These are phyloP conservation scores for Ciconia nigra DNA, from an alignment of 2,797 vertebrate species.

Conservation along the genomic window DNA sequence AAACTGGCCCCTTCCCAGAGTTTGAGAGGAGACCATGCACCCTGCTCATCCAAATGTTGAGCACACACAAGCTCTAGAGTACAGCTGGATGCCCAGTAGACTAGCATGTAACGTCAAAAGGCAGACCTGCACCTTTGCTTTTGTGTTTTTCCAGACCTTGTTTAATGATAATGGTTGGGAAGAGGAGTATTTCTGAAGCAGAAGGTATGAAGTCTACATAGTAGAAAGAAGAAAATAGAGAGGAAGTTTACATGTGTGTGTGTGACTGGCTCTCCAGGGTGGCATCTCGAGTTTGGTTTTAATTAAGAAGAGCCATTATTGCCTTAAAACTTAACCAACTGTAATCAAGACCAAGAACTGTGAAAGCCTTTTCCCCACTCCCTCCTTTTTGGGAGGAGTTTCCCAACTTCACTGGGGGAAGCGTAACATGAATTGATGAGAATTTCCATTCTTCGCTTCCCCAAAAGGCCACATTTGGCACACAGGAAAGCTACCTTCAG, in stretches of 20 bases:
- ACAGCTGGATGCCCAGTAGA: neutral
- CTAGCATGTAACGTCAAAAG: accelerated
- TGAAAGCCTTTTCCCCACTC: neutral
- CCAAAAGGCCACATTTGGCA: neutral
- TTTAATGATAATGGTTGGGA: neutral
- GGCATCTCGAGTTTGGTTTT: neutral
- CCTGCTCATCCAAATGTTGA: neutral
- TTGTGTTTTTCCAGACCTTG: neutral
- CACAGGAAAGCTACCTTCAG: too few species aligned
- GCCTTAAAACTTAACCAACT: neutral
- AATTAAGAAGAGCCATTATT: neutral
- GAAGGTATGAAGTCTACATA: neutral
- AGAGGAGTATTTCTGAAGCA: neutral
- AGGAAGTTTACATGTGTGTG: neutral
- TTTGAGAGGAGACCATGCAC: neutral
- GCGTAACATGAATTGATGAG: neutral
- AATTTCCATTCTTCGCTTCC: neutral
- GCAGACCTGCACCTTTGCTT: neutral
- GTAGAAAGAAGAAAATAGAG: neutral
- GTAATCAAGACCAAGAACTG: neutral
- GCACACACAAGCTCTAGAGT: neutral
- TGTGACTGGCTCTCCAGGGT: neutral
- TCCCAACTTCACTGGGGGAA: neutral
- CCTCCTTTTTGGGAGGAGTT: neutral
- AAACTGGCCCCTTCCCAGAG: neutral